These are phyloP conservation scores for Ornithoptera alexandrae DNA, from an alignment of 2,888 invertebrate genomes.

Conservation along the genomic window DNA sequence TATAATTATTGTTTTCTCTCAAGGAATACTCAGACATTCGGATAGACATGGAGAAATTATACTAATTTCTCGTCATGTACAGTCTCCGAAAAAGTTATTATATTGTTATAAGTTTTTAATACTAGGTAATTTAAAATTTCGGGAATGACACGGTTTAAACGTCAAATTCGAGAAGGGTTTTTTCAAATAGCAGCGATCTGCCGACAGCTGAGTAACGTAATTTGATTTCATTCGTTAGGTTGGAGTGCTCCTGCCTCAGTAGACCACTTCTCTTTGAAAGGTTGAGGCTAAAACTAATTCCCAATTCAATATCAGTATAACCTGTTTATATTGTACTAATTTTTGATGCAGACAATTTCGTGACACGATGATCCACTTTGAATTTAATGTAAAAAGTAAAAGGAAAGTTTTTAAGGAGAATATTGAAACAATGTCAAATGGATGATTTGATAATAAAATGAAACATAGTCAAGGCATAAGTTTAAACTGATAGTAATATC, in stretches of 20 bases:
- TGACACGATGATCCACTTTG: too few relatives aligned
- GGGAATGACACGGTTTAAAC: conserved; percentile 9
- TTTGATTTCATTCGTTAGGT: conserved; percentile 28
- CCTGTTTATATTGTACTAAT: background rate
- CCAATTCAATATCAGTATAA: conserved; percentile 14
- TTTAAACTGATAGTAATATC: too few relatives aligned
- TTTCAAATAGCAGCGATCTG: conserved; percentile 27
- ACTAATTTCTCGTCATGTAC: background rate
- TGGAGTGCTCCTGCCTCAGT: conserved; percentile 21
- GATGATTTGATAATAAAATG: too few relatives aligned
- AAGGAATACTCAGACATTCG: too few relatives aligned
- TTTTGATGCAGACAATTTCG: background rate
- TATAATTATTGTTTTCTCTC: too few relatives aligned
- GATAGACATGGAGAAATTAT: background rate
- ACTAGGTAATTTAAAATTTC: background rate
- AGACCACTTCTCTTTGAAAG: conserved; percentile 28
- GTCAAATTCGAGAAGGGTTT: conserved; percentile 13
- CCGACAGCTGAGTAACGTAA: conserved; percentile 25
- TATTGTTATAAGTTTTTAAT: background rate
- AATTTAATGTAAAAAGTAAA: too few relatives aligned
- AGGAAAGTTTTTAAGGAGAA: too few relatives aligned
- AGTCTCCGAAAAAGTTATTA: background rate
- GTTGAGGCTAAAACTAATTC: conserved; percentile 23
- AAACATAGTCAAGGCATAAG: too few relatives aligned
- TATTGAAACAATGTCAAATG: too few relatives aligned